Conservation (phyloP, 2,888 invertebrate genomes). For the Drepanosiphum platanoidis region DNA sequence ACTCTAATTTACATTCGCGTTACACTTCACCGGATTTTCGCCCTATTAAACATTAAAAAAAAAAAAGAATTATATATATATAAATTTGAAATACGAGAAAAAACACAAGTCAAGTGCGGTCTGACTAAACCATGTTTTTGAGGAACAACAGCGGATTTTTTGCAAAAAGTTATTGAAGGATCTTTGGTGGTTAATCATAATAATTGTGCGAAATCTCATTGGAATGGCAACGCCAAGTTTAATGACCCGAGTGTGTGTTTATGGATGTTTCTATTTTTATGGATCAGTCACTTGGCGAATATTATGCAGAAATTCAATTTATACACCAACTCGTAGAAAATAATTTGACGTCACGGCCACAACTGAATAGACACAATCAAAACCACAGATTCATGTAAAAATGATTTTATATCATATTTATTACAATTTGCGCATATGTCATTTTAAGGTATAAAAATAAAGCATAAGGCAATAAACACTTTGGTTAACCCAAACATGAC, state of each 20-base stretch:
- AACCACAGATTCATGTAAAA: neutral
- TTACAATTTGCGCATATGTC: neutral
- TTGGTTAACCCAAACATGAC: conserved; percentile 22
- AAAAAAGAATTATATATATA: neutral
- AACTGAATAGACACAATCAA: conserved; percentile 19
- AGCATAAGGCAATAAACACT: conserved; percentile 22
- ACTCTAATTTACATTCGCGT: conserved; percentile 49
- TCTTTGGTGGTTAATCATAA: conserved; percentile 37
- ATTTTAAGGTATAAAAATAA: conserved; percentile 10
- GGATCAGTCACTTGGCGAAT: conserved; percentile 31
- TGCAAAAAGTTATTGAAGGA: conserved; percentile 5
- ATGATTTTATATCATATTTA: neutral
- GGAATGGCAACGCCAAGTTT: conserved; percentile 36
- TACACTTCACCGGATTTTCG: conserved; percentile 50
- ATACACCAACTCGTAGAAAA: conserved; percentile 2
- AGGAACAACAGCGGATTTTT: neutral
- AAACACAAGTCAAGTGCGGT: conserved; percentile 28
- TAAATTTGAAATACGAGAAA: neutral
- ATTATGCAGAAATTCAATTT: conserved; percentile 42
- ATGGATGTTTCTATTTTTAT: conserved; percentile 52
- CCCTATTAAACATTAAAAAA: conserved; percentile 40
- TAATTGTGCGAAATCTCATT: conserved; percentile 16
- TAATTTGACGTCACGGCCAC: neutral
- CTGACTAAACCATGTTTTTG: neutral
- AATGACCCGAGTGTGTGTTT: conserved; percentile 33